Evolutionary conservation across 2,113 vertebrate genomes (phyloP).

Genomic region (Grus americana): DNA sequence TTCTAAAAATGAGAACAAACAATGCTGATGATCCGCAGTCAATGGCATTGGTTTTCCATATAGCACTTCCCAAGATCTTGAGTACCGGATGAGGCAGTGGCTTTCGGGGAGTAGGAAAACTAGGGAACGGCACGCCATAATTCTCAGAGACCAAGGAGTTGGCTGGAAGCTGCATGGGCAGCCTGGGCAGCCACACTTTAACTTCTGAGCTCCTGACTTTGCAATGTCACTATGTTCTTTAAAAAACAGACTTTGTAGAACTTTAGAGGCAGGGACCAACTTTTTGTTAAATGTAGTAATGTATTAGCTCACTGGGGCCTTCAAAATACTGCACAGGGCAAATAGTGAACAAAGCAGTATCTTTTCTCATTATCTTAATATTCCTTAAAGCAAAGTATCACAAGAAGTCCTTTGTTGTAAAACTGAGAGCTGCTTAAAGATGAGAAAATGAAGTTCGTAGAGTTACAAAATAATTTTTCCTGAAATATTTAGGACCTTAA

Average conservation of each 20-base stretch:
- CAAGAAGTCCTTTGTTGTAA: background rate
- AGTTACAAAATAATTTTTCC: background rate
- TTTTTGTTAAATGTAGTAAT: background rate
- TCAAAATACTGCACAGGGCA: background rate
- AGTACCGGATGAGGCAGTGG: background rate
- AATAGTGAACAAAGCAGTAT: background rate
- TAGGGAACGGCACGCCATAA: background rate
- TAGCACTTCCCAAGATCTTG: background rate
- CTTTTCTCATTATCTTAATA: background rate
- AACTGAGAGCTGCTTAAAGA: background rate
- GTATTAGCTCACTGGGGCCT: background rate
- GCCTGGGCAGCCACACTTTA: background rate
- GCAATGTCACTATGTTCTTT: background rate
- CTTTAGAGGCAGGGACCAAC: background rate
- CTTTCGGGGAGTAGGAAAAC: background rate
- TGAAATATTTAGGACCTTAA: background rate
- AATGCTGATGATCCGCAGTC: background rate
- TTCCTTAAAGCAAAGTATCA: background rate
- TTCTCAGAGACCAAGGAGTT: background rate
- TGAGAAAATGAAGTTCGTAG: background rate
- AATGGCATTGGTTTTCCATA: background rate
- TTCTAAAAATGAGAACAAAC: background rate
- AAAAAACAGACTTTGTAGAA: background rate
- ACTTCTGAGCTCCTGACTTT: background rate
- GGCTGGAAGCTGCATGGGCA: background rate